Conservation (phyloP, 2,113 vertebrate genomes). For the Panurus biarmicus region DNA sequence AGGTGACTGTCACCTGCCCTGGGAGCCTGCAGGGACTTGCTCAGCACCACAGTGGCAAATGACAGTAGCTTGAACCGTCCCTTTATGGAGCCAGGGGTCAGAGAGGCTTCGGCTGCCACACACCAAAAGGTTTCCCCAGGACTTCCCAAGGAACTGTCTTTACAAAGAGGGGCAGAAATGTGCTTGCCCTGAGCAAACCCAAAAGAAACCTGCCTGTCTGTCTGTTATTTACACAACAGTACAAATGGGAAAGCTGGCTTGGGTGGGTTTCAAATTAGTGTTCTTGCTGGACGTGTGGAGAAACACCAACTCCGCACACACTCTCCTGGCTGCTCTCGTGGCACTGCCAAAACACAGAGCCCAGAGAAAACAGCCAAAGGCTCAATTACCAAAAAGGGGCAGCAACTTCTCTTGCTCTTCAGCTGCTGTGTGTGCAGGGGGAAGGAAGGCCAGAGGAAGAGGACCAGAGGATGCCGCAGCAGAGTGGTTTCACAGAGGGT, state of each 20-base stretch:
- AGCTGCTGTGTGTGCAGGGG: too few relatives aligned
- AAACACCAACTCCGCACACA: neutral
- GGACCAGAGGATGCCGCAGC: neutral
- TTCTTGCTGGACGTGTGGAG: neutral
- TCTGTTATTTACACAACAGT: neutral
- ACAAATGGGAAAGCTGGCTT: neutral
- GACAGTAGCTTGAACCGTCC: neutral
- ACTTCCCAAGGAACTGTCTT: neutral
- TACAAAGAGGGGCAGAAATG: neutral
- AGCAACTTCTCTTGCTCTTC: neutral
- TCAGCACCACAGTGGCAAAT: neutral
- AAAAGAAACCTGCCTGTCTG: neutral
- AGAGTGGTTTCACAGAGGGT: neutral
- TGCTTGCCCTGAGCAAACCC: neutral
- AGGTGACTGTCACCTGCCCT: neutral
- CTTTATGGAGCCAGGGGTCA: accelerated
- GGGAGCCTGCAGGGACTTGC: neutral
- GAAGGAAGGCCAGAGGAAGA: neutral
- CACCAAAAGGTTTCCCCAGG: neutral
- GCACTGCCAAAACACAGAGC: neutral
- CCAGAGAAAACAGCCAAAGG: neutral
- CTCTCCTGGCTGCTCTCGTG: neutral
- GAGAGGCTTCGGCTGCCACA: neutral
- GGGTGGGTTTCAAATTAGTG: neutral
- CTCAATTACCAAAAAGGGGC: neutral